A percentile compares a stretch with the other conserved stretches of the same genome.
Conservation (phyloP, 2,797 vertebrate genomes). For the Gastrophryne carolinensis region DNA sequence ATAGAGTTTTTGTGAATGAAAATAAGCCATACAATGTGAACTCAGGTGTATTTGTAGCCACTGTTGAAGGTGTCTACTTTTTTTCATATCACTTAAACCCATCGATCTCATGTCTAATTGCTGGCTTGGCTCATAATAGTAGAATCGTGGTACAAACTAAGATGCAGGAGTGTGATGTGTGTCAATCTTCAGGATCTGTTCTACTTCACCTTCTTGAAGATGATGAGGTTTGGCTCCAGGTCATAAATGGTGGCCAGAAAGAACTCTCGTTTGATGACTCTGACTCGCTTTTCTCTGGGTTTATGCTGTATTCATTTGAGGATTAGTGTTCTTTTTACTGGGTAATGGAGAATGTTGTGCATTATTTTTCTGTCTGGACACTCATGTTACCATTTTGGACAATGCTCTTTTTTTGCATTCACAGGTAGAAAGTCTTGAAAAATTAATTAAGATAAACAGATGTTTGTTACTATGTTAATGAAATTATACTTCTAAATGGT, state of each 20-base stretch:
- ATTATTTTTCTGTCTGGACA: neutral
- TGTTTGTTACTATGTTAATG: neutral
- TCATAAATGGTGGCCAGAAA: slow-evolving; percentile 39
- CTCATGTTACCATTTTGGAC: neutral
- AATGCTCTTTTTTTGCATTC: too few species aligned
- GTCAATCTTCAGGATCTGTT: slow-evolving; percentile 48
- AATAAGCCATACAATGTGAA: slow-evolving; percentile 42
- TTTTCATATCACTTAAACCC: slow-evolving; percentile 53
- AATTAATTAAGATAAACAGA: neutral
- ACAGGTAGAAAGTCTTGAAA: neutral
- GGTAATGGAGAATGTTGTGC: neutral
- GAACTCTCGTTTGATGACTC: slow-evolving; percentile 37
- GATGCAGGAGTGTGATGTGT: slow-evolving; percentile 1
- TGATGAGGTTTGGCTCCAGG: slow-evolving; percentile 57
- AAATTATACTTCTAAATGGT: neutral
- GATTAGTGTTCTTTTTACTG: slow-evolving; percentile 36
- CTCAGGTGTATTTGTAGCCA: slow-evolving; percentile 52
- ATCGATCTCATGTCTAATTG: slow-evolving; percentile 3
- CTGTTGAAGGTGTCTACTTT: slow-evolving; percentile 50
- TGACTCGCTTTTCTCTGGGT: slow-evolving; percentile 54
- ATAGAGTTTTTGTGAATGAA: slow-evolving; percentile 55
- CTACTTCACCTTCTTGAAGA: slow-evolving; percentile 52
- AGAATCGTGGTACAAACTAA: slow-evolving; percentile 28
- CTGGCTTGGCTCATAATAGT: slow-evolving; percentile 50
- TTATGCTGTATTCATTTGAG: slow-evolving; percentile 49